Base-by-base conservation (phyloP, 2,888 invertebrate species). In the Leptodirus hochenwartii region DNA sequence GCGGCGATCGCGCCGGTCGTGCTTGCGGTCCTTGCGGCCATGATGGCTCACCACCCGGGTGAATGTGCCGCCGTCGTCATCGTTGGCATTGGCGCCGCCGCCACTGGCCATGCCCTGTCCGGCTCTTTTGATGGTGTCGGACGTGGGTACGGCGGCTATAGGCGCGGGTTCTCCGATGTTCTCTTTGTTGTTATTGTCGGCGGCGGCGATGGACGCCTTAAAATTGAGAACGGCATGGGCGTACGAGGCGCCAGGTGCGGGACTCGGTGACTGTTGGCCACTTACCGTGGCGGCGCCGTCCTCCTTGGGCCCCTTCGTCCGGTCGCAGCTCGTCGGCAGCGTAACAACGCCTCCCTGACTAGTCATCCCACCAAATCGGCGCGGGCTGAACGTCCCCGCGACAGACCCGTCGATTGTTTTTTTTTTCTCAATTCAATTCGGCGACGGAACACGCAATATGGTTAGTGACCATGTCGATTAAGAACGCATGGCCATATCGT, bases 221-320 rank as follows among this genome's bases (percentile, higher is more conserved):
- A 69, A 65, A 60, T 71, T 70, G 49, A 72, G 62, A 48, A 76
- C 71, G 41, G 73, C 68, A 51, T 60, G 72, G 43, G 76, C 76
- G 56, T 76, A 76, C 31, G 76, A 75, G 46, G 69, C 65, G 45
- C 69, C 71, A 39, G n/a, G n/a, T n/a, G 65, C 60, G 29, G 46
- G n/a, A n/a, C n/a, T n/a, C n/a, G n/a, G n/a, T n/a, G n/a, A n/a
- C n/a, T n/a, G n/a, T n/a, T n/a, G n/a, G n/a, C n/a, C n/a, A n/a
- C n/a, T n/a, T n/a, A n/a, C n/a, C n/a, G n/a, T n/a, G n/a, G n/a
- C n/a, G n/a, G n/a, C n/a, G n/a, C n/a, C 45, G 32, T 42, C 43
- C 27, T 25, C 30, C 17, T 13, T 26, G 27, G 32, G 8, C 22
- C 25, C 29, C n/a, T n/a, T n/a, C n/a, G n/a, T n/a, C n/a, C n/a